These are phyloP conservation scores for Allobates femoralis DNA, from an alignment of 2,797 vertebrate species.

Conservation along the genomic window DNA sequence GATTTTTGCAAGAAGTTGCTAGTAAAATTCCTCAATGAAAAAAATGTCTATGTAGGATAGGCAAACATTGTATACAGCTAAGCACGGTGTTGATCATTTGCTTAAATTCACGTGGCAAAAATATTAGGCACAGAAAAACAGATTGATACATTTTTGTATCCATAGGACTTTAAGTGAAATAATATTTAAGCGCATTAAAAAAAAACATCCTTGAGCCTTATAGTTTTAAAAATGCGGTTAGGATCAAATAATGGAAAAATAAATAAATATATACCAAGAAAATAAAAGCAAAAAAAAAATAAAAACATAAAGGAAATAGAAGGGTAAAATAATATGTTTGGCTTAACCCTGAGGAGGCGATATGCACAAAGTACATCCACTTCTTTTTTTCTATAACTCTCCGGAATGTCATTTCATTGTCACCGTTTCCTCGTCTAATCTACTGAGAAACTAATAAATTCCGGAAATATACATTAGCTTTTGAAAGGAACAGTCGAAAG, in stretches of 20 bases:
- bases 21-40: no score
- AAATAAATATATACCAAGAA: background rate
- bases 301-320: background rate
- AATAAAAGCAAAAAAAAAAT: background rate
- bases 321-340: background rate
- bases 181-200: background rate
- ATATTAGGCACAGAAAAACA: background rate
- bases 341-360: conserved; percentile 28
- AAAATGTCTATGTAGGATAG: no score
- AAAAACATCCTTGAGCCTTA: background rate
- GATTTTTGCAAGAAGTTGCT: no score
- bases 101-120: background rate
- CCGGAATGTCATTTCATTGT: conserved; percentile 60
- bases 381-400: conserved; percentile 39
- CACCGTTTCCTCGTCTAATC: conserved; percentile 53
- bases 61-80: background rate
- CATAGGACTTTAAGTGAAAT: no score
- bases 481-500: conserved; percentile 61
- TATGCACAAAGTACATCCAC: conserved; percentile 30
- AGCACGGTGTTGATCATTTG: background rate
- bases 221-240: background rate
- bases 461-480: conserved; percentile 61
- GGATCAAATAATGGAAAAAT: background rate
- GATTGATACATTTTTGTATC: no score
- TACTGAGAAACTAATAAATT: conserved; percentile 58